These are phyloP conservation scores for Allolobophora icterica DNA, from an alignment of 2,888 invertebrate species.

Conservation along the genomic window DNA sequence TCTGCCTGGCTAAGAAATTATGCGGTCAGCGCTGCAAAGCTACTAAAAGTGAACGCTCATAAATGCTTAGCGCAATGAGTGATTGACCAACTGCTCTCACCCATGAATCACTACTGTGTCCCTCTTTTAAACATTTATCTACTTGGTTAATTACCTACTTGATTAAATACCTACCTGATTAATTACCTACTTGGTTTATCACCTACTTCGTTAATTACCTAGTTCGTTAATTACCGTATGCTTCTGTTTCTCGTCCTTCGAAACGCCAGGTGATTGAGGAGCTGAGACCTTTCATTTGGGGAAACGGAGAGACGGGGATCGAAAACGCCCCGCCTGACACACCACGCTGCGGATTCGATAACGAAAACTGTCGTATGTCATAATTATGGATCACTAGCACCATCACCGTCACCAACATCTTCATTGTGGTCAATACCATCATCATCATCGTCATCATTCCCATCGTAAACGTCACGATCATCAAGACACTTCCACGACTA, in stretches of 20 bases:
- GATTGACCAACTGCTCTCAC: no score
- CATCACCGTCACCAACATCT: not conserved
- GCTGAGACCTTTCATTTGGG: constrained; percentile 49
- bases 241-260: not conserved
- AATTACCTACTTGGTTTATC: no score
- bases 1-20: no score
- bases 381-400: not conserved
- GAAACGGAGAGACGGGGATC: constrained; percentile 51
- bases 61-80: no score
- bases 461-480: not conserved
- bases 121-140: no score
- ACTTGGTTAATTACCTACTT: no score
- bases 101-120: no score
- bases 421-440: not conserved
- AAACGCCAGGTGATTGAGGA: not conserved
- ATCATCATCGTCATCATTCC: not conserved
- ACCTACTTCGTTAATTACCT: no score
- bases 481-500: not conserved
- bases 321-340: constrained; percentile 53
- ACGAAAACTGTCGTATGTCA: constrained; percentile 51
- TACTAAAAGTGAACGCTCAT: no score
- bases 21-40: no score
- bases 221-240: no score
- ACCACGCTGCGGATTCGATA: constrained; percentile 55
- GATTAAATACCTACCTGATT: no score